Percentiles rank a stretch among this genome's conserved stretches.
Conservation (phyloP, 2,888 invertebrate species). For the Zygaena filipendulae region DNA sequence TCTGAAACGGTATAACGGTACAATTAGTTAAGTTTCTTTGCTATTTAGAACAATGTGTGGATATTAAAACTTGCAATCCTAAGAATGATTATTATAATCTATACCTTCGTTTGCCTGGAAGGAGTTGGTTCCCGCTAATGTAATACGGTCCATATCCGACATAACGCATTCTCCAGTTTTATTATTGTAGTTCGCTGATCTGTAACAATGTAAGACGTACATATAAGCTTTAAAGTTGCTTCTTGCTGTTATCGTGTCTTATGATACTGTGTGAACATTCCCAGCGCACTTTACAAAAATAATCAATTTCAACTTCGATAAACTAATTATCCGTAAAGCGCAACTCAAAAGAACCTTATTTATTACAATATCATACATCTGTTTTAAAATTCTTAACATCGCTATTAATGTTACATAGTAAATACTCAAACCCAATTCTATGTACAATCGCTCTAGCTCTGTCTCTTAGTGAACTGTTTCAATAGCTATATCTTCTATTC, state of each 20-base stretch:
- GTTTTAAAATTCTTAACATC: too few relatives aligned
- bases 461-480: too few relatives aligned
- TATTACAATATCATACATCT: too few relatives aligned
- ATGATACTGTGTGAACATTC: conserved; percentile 52
- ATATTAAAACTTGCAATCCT: conserved; percentile 9
- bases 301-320: conserved; percentile 19
- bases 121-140: conserved; percentile 82
- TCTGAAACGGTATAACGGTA: conserved; percentile 38
- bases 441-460: too few relatives aligned
- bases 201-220: conserved; percentile 54
- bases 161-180: conserved; percentile 86
- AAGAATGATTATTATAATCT: conserved; percentile 7
- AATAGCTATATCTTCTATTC: too few relatives aligned
- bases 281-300: too few relatives aligned
- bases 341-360: too few relatives aligned
- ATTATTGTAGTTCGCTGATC: conserved; percentile 92
- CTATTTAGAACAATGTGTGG: neutral
- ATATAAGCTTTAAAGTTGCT: too few relatives aligned
- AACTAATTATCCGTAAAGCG: too few relatives aligned
- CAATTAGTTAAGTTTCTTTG: too few relatives aligned
- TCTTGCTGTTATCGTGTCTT: conserved; percentile 20
- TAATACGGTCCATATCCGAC: conserved; percentile 92
- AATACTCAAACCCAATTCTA: too few relatives aligned
- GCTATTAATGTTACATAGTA: too few relatives aligned
- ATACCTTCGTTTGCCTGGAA: conserved; percentile 77